These are phyloP conservation scores for Branchipolynoe longqiensis DNA, from an alignment of 2,888 invertebrate species.

Conservation along the genomic window DNA sequence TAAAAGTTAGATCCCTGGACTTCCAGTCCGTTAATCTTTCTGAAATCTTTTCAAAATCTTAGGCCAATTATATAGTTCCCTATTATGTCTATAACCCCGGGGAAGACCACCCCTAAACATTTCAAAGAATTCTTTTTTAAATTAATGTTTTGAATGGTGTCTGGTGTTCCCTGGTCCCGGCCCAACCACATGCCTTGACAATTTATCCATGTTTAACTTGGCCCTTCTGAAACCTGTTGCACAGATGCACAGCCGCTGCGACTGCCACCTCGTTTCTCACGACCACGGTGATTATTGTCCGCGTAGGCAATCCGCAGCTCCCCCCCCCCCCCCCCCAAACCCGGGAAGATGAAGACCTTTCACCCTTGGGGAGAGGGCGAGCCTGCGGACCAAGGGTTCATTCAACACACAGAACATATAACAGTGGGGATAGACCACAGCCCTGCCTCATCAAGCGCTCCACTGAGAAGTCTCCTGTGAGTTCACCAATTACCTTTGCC, in stretches of 20 bases:
- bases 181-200: slow-evolving; percentile 47
- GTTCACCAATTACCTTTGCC: not conserved
- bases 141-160: not conserved
- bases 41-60: not conserved
- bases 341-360: not conserved
- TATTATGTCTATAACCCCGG: not conserved
- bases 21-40: not conserved
- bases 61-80: not conserved
- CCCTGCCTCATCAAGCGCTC: not conserved
- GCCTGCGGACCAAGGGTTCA: slow-evolving; percentile 19
- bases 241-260: not conserved
- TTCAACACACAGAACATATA: slow-evolving; percentile 40
- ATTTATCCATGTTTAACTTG: slow-evolving; percentile 29
- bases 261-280: not conserved
- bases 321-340: not conserved
- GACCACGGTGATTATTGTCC: not conserved
- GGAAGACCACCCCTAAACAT: not conserved
- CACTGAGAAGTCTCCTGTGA: not conserved
- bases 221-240: not conserved
- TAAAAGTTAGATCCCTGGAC: slow-evolving; percentile 31
- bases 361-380: not conserved
- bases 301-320: not conserved
- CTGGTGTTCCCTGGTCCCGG: slow-evolving; percentile 24
- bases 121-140: not conserved
- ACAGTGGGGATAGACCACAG: not conserved